These are phyloP conservation scores for Pluvialis apricaria DNA, from an alignment of 2,113 vertebrate species.

Conservation along the genomic window DNA sequence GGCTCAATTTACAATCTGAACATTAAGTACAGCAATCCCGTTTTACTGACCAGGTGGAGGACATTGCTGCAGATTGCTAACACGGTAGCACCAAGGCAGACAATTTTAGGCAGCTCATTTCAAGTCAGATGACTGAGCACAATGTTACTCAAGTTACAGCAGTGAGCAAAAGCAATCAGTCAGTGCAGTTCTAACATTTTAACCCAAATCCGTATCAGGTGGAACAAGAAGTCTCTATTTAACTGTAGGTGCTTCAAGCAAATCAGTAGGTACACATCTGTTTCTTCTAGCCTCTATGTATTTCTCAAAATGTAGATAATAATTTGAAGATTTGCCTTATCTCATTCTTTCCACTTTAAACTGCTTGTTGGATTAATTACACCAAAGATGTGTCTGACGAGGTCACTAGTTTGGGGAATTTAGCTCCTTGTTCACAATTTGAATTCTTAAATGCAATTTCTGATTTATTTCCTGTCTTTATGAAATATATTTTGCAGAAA, in stretches of 20 bases:
- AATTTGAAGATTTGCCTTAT: neutral
- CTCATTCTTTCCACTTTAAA: neutral
- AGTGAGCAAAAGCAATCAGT: neutral
- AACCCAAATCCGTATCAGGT: neutral
- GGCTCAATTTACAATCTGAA: constrained; percentile 57
- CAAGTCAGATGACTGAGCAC: neutral
- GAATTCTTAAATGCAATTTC: neutral
- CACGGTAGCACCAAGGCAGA: neutral
- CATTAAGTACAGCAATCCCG: constrained; percentile 27
- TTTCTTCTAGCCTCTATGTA: neutral
- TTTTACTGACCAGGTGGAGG: neutral
- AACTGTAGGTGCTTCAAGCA: neutral
- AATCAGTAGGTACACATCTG: neutral
- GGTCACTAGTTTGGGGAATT: neutral
- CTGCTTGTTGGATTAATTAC: neutral
- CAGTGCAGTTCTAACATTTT: neutral
- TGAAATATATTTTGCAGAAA: neutral
- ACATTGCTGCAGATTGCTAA: neutral
- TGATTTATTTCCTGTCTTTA: neutral
- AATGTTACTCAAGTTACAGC: neutral
- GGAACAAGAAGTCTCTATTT: neutral
- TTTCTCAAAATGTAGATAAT: neutral
- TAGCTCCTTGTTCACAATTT: neutral
- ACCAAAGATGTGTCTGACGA: neutral
- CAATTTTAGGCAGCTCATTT: neutral